phyloP scores from a whole-genome alignment of 2,888 invertebrate species.

The Metallyticus violacea region DNA sequence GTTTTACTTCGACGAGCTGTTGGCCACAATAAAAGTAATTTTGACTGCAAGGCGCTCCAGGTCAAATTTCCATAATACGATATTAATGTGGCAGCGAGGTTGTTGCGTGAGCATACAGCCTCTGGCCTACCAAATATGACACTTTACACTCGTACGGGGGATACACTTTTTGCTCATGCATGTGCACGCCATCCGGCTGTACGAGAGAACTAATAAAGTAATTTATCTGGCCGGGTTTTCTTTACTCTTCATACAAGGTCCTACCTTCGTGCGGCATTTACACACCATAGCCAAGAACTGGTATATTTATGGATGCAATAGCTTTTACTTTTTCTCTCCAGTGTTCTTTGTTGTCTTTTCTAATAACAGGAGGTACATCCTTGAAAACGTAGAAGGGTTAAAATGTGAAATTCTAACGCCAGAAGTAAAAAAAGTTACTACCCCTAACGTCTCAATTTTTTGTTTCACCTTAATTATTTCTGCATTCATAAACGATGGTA shows the following conservation, averaged over 20 bases:
- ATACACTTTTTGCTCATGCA: neutral
- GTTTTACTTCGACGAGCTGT: neutral
- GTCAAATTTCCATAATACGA: neutral
- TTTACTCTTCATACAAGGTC: neutral
- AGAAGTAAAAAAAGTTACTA: too few species aligned
- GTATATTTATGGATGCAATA: neutral
- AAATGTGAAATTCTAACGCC: too few species aligned
- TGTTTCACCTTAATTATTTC: too few species aligned
- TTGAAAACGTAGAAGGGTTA: too few species aligned
- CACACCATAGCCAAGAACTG: neutral
- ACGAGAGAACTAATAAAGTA: neutral
- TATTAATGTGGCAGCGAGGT: neutral
- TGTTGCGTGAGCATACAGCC: neutral
- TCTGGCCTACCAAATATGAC: neutral
- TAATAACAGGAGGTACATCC: too few species aligned
- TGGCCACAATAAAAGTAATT: neutral
- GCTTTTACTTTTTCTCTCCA: neutral
- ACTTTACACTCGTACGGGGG: neutral
- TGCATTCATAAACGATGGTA: too few species aligned
- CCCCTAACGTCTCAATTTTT: too few species aligned
- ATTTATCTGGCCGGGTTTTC: neutral
- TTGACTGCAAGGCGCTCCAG: neutral
- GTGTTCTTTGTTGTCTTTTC: too few species aligned
- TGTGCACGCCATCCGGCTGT: neutral
- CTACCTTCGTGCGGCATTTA: neutral